Percentiles rank a stretch among this genome's conserved stretches.
Evolutionary conservation across 2,888 invertebrate species (phyloP).

Genomic region (Pteria penguin): DNA sequence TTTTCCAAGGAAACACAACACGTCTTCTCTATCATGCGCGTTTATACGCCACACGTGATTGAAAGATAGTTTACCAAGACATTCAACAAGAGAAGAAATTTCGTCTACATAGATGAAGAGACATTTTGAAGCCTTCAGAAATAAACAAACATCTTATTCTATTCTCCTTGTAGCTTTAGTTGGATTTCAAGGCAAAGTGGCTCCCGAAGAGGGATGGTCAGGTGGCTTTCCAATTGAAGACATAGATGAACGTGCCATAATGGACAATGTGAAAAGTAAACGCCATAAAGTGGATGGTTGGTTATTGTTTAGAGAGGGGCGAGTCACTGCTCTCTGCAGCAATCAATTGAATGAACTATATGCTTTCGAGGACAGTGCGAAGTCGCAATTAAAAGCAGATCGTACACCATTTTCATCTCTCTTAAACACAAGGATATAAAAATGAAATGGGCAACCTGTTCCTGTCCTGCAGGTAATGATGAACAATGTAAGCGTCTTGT

Average conservation of each 20-base stretch:
- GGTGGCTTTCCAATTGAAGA: constrained; percentile 6
- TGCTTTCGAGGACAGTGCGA: not conserved
- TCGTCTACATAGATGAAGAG: no score
- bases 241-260: constrained; percentile 24
- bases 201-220: constrained; percentile 33
- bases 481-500: no score
- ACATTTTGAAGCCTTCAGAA: no score
- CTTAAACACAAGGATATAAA: no score
- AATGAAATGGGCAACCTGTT: no score
- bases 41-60: not conserved
- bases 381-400: not conserved
- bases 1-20: no score
- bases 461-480: no score
- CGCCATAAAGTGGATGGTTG: constrained; percentile 36
- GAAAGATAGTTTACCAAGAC: not conserved
- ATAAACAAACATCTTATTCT: no score
- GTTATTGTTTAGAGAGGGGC: constrained; percentile 29
- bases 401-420: no score
- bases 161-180: constrained; percentile 24
- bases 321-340: constrained; percentile 17
- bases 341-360: not conserved
- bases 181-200: constrained; percentile 33
- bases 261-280: constrained; percentile 22
- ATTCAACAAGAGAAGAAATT: not conserved
- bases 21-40: no score